Percentiles rank a stretch among this genome's conserved stretches.
These are phyloP conservation scores for Metopolophium dirhodum DNA, from an alignment of 1,140 invertebrate species.

Conservation along the genomic window DNA sequence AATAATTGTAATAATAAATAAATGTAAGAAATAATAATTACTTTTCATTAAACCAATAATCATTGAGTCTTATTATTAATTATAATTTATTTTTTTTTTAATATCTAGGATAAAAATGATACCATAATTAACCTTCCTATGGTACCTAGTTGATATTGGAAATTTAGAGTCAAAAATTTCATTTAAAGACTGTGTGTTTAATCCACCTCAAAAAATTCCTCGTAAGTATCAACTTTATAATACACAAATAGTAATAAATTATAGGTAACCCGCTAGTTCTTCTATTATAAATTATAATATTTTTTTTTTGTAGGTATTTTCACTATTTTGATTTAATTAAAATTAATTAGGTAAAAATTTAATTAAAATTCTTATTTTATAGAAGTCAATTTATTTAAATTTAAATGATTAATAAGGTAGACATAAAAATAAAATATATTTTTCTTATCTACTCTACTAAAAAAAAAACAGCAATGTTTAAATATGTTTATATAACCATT, in stretches of 20 bases:
- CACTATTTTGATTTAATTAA: too few species aligned
- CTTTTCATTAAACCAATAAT: background rate
- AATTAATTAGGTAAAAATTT: too few species aligned
- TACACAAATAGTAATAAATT: background rate
- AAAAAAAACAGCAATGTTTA: too few species aligned
- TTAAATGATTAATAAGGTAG: too few species aligned
- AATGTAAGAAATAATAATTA: constrained; percentile 28
- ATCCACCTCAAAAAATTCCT: background rate
- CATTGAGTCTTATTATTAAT: background rate
- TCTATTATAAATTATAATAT: background rate
- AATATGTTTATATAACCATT: too few species aligned
- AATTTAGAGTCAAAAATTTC: constrained; percentile 25
- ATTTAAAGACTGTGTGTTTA: background rate
- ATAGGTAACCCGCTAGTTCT: background rate
- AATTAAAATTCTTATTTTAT: too few species aligned
- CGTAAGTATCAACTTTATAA: constrained; percentile 16
- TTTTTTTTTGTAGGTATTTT: too few species aligned
- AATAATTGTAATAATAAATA: too few species aligned
- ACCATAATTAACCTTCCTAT: background rate
- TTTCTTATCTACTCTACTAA: too few species aligned
- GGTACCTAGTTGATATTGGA: background rate
- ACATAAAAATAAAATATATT: too few species aligned
- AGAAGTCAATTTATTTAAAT: too few species aligned
- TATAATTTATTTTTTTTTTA: background rate
- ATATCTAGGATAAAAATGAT: background rate